These are phyloP conservation scores for Subanguina moxae DNA, from an alignment of 1,140 invertebrate species.

Conservation along the genomic window DNA sequence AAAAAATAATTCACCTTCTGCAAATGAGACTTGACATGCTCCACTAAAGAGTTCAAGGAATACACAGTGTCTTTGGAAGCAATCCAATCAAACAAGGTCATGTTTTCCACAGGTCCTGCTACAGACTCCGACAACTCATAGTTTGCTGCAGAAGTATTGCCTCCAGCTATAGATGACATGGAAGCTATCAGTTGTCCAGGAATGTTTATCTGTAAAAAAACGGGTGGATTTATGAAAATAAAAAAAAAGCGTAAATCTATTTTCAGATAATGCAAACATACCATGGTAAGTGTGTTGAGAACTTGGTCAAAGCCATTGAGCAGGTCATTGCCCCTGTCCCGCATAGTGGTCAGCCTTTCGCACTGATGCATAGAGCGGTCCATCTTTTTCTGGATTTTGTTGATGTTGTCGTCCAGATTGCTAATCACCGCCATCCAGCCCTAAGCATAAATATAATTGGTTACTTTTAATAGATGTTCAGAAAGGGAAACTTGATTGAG, in stretches of 20 bases:
- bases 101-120: conserved; percentile 21
- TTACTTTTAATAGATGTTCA: background rate
- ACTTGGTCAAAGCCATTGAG: conserved; percentile 33
- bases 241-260: too few relatives aligned
- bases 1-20: conserved; percentile 33
- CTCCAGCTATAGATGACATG: conserved; percentile 11
- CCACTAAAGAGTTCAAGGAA: conserved; percentile 30
- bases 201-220: conserved; percentile 15
- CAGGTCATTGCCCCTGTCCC: conserved; percentile 28
- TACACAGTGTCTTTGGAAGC: conserved; percentile 37
- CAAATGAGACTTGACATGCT: conserved; percentile 36
- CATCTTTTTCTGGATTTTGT: conserved; percentile 27
- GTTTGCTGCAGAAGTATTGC: background rate
- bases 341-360: conserved; percentile 29
- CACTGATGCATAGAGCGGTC: conserved; percentile 25
- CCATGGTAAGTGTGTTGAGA: conserved; percentile 28
- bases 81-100: conserved; percentile 47
- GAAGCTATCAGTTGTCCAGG: conserved; percentile 5
- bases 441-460: background rate
- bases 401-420: conserved; percentile 38
- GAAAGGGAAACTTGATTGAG: conserved; percentile 26
- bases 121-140: background rate
- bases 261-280: conserved; percentile 15
- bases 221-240: too few relatives aligned
- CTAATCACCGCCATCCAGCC: conserved; percentile 35